These are phyloP conservation scores for Eulemur rufifrons DNA, from an alignment of 2,113 vertebrate species.

Conservation along the genomic window DNA sequence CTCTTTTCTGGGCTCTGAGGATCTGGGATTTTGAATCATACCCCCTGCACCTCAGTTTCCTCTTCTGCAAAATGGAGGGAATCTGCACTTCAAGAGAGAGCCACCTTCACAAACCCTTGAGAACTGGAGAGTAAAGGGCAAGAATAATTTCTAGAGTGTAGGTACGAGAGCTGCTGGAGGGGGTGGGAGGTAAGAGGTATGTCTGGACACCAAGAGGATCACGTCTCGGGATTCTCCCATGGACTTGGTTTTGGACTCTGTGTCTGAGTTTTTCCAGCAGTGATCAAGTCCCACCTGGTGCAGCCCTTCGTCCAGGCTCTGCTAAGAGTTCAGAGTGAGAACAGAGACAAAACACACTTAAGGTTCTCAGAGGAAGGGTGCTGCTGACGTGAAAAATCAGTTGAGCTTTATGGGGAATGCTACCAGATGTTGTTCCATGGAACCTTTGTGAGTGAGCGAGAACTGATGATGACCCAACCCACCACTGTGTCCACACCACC, in stretches of 20 bases:
- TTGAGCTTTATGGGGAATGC: not conserved
- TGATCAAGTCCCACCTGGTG: not conserved
- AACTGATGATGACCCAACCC: accelerated
- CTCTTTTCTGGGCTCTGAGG: not conserved
- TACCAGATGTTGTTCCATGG: not conserved
- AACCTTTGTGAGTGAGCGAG: accelerated
- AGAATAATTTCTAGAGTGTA: too few relatives aligned
- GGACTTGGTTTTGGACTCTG: not conserved
- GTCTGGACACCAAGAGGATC: accelerated
- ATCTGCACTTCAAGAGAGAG: not conserved
- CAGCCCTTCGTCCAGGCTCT: not conserved
- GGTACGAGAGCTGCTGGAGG: not conserved
- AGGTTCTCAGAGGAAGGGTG: not conserved
- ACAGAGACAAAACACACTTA: not conserved
- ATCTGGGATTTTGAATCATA: not conserved
- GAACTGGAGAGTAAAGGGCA: not conserved
- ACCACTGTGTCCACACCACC: not conserved
- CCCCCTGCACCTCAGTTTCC: not conserved
- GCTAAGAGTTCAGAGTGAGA: too few relatives aligned
- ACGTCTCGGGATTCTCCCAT: too few relatives aligned
- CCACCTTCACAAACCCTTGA: not conserved
- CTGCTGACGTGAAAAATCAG: not conserved
- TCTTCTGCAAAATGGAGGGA: not conserved
- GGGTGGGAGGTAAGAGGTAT: accelerated
- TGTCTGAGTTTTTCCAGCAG: not conserved